Evolutionary conservation across 2,113 vertebrate species (phyloP).

Genomic region (Irena cyanogastra): DNA sequence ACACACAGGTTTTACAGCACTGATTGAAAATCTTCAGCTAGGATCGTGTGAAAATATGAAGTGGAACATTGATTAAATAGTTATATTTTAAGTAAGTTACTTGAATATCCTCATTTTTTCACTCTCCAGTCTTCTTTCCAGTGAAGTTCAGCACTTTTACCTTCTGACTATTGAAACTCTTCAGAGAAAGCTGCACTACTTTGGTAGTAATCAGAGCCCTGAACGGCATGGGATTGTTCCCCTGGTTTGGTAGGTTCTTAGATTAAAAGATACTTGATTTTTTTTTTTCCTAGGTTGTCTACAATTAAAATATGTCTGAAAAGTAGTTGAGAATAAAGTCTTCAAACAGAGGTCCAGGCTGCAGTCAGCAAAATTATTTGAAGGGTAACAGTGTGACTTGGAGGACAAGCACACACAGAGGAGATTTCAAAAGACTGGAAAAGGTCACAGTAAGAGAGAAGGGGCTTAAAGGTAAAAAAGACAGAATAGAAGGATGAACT

Average conservation of each 20-base stretch:
- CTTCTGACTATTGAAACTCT: neutral
- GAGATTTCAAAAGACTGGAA: slow-evolving; percentile 40
- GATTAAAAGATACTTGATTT: neutral
- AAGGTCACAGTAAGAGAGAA: slow-evolving; percentile 40
- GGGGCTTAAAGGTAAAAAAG: neutral
- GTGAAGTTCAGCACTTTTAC: neutral
- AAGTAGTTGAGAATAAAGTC: slow-evolving; percentile 27
- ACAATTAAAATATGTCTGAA: slow-evolving; percentile 21
- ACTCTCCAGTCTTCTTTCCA: neutral
- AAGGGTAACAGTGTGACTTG: slow-evolving; percentile 12
- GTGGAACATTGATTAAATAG: neutral
- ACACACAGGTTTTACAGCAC: neutral
- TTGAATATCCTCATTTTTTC: neutral
- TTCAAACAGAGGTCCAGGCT: slow-evolving; percentile 29
- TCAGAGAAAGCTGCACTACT: neutral
- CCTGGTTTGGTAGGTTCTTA: neutral
- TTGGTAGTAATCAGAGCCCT: neutral
- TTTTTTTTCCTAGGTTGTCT: neutral
- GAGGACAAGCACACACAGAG: neutral
- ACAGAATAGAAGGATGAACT: slow-evolving; percentile 22
- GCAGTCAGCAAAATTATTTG: slow-evolving; percentile 39
- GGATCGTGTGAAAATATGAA: neutral
- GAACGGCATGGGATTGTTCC: neutral
- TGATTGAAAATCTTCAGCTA: neutral
- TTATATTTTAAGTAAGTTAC: neutral